Conservation (phyloP, 2,888 invertebrate species). For the Heliothis peltigera region DNA sequence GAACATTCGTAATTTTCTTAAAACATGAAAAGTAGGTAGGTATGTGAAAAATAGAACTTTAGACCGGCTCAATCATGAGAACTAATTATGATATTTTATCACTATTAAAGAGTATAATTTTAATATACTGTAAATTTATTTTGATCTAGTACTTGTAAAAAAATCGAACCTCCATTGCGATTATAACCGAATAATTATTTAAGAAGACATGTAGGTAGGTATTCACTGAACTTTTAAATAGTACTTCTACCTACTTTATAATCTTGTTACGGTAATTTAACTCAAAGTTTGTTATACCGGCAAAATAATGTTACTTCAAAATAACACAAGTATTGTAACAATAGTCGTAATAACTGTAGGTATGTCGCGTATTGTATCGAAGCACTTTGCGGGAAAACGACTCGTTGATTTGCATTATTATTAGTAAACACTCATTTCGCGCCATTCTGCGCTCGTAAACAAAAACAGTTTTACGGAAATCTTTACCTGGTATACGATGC, state of each 20-base stretch:
- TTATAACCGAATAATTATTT: neutral
- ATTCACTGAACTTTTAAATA: neutral
- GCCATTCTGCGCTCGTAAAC: constrained; percentile 84
- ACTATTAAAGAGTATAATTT: neutral
- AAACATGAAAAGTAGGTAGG: neutral
- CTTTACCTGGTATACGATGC: constrained; percentile 72
- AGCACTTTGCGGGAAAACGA: constrained; percentile 77
- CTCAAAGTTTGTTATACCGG: neutral
- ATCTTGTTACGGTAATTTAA: constrained; percentile 1
- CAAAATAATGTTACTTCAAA: neutral
- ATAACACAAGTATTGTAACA: constrained; percentile 3
- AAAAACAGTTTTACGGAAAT: constrained; percentile 79
- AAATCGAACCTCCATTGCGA: neutral
- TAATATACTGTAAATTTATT: no score
- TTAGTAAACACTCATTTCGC: constrained; percentile 87
- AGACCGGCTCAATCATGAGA: neutral
- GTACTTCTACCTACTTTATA: neutral
- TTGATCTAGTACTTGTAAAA: neutral
- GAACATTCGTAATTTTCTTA: neutral
- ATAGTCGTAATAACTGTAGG: constrained; percentile 13
- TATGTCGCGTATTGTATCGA: constrained; percentile 42
- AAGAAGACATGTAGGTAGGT: neutral
- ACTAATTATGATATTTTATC: neutral
- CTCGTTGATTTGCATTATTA: constrained; percentile 74
- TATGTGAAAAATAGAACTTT: neutral